Evolutionary conservation across 2,797 vertebrate genomes (phyloP).

Genomic region (Gallinago solitaria): DNA sequence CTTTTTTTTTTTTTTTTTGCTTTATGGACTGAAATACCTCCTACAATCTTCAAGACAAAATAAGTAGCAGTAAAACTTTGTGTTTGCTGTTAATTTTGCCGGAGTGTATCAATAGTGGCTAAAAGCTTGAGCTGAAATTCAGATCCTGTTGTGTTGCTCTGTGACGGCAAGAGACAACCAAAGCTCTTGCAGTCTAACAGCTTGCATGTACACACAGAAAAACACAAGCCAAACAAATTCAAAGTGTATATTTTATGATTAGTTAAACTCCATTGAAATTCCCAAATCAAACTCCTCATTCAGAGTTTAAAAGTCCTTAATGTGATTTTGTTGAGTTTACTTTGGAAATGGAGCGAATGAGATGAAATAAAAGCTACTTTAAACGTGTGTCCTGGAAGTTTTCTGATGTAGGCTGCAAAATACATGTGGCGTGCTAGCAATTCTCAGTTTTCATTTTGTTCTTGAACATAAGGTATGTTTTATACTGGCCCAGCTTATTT

Average conservation of each 20-base stretch:
- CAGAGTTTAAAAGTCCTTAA: not conserved
- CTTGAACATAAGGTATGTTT: not conserved
- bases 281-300: not conserved
- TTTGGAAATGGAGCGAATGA: not conserved
- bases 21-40: not conserved
- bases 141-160: not conserved
- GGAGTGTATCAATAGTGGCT: not conserved
- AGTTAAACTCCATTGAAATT: not conserved
- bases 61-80: not conserved
- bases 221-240: not conserved
- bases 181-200: not conserved
- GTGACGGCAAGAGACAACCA: not conserved
- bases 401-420: not conserved
- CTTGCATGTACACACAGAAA: not conserved
- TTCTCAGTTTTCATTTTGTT: not conserved
- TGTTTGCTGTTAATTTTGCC: not conserved
- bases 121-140: not conserved
- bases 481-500: not conserved
- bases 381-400: not conserved
- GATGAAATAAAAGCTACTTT: not conserved
- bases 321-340: not conserved
- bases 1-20: no score
- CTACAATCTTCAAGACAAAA: not conserved
- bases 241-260: not conserved
- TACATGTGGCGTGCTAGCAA: not conserved